A percentile compares a stretch with the other conserved stretches of the same genome.
Conservation (phyloP, 2,888 invertebrate species). For the Spodoptera picta region DNA sequence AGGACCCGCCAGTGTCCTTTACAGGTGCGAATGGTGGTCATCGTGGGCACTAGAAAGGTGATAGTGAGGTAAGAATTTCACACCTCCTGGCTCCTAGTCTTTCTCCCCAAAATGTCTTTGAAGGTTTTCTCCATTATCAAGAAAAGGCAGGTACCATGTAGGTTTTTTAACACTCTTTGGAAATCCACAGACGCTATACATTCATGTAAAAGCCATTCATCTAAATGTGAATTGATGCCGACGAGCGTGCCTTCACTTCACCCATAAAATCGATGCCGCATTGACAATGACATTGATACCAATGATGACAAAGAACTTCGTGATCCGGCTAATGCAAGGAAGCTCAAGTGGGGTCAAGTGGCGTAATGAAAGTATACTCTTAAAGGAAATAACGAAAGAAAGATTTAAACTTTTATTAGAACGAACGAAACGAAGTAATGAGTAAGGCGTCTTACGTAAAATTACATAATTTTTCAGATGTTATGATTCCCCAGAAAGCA, state of each 20-base stretch:
- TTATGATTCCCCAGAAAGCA: slow-evolving; percentile 12
- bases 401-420: neutral
- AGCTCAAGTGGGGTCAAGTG: slow-evolving; percentile 64
- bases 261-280: slow-evolving; percentile 48
- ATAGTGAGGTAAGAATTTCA: too few species aligned
- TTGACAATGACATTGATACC: slow-evolving; percentile 63
- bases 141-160: too few species aligned
- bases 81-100: too few species aligned
- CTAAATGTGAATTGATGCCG: slow-evolving; percentile 43
- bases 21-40: too few species aligned
- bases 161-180: neutral
- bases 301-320: slow-evolving; percentile 64
- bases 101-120: too few species aligned
- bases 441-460: neutral
- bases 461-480: slow-evolving; percentile 4
- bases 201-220: slow-evolving; percentile 39
- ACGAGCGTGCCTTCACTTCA: slow-evolving; percentile 31
- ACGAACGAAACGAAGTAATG: neutral
- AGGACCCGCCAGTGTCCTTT: too few species aligned
- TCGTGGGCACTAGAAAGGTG: too few species aligned
- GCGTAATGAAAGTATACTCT: slow-evolving; percentile 46
- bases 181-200: slow-evolving; percentile 12
- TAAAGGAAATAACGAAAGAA: slow-evolving; percentile 3
- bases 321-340: slow-evolving; percentile 58
- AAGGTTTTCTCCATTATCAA: too few species aligned